These are phyloP conservation scores for Girardia tigrina DNA, from an alignment of 2,888 invertebrate genomes.

Conservation along the genomic window DNA sequence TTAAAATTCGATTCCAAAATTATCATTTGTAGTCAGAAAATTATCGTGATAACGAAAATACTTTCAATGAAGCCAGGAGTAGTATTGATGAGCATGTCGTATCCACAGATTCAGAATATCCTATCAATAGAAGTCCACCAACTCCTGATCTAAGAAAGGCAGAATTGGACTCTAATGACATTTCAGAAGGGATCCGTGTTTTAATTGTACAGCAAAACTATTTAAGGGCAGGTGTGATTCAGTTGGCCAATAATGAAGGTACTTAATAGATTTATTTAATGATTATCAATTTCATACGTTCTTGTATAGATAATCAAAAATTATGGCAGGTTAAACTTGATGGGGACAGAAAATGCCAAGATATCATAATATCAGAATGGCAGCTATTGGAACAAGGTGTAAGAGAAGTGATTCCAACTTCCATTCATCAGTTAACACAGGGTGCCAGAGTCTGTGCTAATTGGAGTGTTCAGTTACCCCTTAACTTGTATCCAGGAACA, in stretches of 20 bases:
- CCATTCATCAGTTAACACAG: slow-evolving; percentile 10
- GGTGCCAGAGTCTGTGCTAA: not conserved
- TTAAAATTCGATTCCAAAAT: too few relatives aligned
- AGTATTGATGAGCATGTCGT: slow-evolving; percentile 2
- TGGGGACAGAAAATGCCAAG: slow-evolving; percentile 13
- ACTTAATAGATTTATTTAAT: not conserved
- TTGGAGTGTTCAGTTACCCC: slow-evolving; percentile 15
- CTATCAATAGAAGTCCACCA: not conserved
- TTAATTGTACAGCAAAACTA: slow-evolving; percentile 17
- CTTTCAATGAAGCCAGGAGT: slow-evolving; percentile 1
- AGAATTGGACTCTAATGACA: slow-evolving; percentile 14
- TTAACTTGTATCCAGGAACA: not conserved
- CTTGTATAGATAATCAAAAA: not conserved
- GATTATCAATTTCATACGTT: not conserved
- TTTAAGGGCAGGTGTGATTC: not conserved
- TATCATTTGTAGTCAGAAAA: slow-evolving; percentile 14
- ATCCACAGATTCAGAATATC: not conserved
- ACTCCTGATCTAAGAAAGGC: slow-evolving; percentile 8
- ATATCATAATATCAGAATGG: slow-evolving; percentile 7
- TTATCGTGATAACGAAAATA: slow-evolving; percentile 8
- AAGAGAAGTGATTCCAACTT: not conserved
- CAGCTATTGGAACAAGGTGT: not conserved
- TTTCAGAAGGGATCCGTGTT: slow-evolving; percentile 7
- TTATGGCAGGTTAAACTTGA: not conserved
- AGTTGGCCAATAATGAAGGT: not conserved